A percentile compares a stretch with the other conserved stretches of the same genome.
Conservation (phyloP, 2,797 vertebrate genomes). For the Melanotaenia trifasciata region DNA sequence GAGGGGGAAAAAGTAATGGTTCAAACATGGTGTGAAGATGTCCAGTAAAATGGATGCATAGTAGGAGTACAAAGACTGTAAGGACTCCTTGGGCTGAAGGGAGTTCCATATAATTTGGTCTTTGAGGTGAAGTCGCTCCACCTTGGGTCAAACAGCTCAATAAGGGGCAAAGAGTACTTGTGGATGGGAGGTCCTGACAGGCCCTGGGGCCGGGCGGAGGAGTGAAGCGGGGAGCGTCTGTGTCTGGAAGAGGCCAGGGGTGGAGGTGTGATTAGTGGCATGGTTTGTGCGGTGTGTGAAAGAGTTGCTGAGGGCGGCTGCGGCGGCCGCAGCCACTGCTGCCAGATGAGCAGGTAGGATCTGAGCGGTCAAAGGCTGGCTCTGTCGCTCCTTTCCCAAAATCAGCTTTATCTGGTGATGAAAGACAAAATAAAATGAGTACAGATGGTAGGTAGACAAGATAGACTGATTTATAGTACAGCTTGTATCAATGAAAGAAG, state of each 20-base stretch:
- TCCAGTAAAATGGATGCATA: slow-evolving; percentile 66
- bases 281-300: slow-evolving; percentile 89
- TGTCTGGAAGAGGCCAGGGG: slow-evolving; percentile 90
- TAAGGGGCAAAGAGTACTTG: slow-evolving; percentile 94
- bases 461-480: no score
- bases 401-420: slow-evolving; percentile 87
- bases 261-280: slow-evolving; percentile 79
- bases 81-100: slow-evolving; percentile 25
- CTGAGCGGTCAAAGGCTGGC: slow-evolving; percentile 87
- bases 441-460: background rate
- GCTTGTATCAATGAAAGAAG: no score
- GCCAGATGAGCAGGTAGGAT: slow-evolving; percentile 90
- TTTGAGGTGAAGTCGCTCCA: slow-evolving; percentile 22
- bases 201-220: slow-evolving; percentile 93
- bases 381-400: slow-evolving; percentile 89
- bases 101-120: slow-evolving; percentile 33
- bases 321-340: slow-evolving; percentile 87
- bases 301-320: slow-evolving; percentile 86
- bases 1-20: slow-evolving; percentile 23
- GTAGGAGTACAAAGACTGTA: slow-evolving; percentile 37
- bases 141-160: slow-evolving; percentile 64
- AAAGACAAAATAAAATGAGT: background rate
- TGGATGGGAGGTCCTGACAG: slow-evolving; percentile 94
- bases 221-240: slow-evolving; percentile 89
- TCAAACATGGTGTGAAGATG: slow-evolving; percentile 12